These are phyloP conservation scores for Botia kubotai DNA, from an alignment of 2,797 vertebrate species.

Conservation along the genomic window DNA sequence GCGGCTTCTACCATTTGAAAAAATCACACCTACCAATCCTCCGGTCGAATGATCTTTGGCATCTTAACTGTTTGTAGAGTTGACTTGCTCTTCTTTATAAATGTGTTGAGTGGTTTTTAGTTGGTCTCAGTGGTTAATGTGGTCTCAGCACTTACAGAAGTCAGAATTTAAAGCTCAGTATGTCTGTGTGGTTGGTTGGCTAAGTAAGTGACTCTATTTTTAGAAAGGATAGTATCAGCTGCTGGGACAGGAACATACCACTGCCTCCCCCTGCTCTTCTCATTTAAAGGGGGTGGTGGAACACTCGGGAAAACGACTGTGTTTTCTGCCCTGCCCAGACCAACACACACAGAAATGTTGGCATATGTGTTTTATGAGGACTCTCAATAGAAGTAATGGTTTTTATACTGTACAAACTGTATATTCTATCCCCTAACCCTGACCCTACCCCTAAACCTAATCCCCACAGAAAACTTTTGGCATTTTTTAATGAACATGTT, in stretches of 20 bases:
- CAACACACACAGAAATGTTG: neutral
- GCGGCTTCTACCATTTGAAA: neutral
- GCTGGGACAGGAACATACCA: constrained; percentile 50
- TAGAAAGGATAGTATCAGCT: constrained; percentile 80
- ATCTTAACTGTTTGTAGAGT: constrained; percentile 68
- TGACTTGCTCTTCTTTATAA: neutral
- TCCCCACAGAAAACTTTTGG: too few species aligned
- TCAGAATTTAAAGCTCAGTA: constrained; percentile 39
- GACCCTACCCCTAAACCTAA: too few species aligned
- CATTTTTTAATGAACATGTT: too few species aligned
- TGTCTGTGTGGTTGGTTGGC: neutral
- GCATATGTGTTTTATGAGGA: too few species aligned
- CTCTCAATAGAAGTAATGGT: too few species aligned
- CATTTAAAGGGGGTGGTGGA: constrained; percentile 67
- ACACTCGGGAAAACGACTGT: constrained; percentile 70
- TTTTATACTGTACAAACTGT: too few species aligned
- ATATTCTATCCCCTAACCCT: too few species aligned
- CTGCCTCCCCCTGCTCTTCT: constrained; percentile 47
- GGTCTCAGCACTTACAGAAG: constrained; percentile 39
- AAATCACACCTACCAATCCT: constrained; percentile 71
- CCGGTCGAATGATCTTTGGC: constrained; percentile 76
- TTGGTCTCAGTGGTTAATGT: neutral
- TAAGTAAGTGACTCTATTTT: constrained; percentile 70
- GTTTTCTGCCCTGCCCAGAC: constrained; percentile 57
- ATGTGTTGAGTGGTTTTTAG: constrained; percentile 11